A percentile compares a stretch with the other conserved stretches of the same genome.
These are phyloP conservation scores for Aplochiton taeniatus DNA, from an alignment of 2,797 vertebrate species.

Conservation along the genomic window DNA sequence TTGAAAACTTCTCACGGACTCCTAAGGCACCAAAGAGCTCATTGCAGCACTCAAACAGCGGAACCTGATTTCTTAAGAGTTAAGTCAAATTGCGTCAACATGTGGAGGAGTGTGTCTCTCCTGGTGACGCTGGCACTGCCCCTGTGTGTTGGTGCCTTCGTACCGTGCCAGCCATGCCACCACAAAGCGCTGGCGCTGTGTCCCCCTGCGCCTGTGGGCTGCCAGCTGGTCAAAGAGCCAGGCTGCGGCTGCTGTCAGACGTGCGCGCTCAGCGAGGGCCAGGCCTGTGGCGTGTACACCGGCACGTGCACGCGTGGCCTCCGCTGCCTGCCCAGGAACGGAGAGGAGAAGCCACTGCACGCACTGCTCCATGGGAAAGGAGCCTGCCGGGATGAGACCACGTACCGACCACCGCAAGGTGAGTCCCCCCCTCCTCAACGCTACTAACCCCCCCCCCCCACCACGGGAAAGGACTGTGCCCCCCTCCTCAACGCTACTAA, in stretches of 20 bases:
- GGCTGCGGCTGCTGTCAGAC: slow-evolving; percentile 97
- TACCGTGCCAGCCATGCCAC: slow-evolving; percentile 93
- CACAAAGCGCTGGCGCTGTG: slow-evolving; percentile 87
- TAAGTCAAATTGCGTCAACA: slow-evolving; percentile 46
- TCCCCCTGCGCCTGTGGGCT: slow-evolving; percentile 84
- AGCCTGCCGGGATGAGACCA: slow-evolving; percentile 88
- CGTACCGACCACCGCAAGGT: slow-evolving; percentile 78
- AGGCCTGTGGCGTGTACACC: slow-evolving; percentile 92
- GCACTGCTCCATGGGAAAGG: slow-evolving; percentile 92
- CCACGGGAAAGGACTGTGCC: too few relatives aligned
- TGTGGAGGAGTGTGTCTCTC: slow-evolving; percentile 71
- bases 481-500: too few relatives aligned
- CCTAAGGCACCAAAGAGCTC: too few relatives aligned
- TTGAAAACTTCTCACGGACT: too few relatives aligned
- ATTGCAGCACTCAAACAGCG: too few relatives aligned
- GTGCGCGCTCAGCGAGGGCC: slow-evolving; percentile 89
- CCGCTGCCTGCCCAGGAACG: slow-evolving; percentile 88
- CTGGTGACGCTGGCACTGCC: slow-evolving; percentile 74
- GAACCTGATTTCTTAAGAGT: too few relatives aligned
- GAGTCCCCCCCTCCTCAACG: too few relatives aligned
- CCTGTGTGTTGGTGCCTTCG: slow-evolving; percentile 80
- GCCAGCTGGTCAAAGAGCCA: slow-evolving; percentile 91
- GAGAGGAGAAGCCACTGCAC: slow-evolving; percentile 93
- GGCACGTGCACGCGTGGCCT: slow-evolving; percentile 88
- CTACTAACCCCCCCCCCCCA: too few relatives aligned